Evolutionary conservation across 2,888 invertebrate species (phyloP).

Genomic region (Lutraria lutraria): DNA sequence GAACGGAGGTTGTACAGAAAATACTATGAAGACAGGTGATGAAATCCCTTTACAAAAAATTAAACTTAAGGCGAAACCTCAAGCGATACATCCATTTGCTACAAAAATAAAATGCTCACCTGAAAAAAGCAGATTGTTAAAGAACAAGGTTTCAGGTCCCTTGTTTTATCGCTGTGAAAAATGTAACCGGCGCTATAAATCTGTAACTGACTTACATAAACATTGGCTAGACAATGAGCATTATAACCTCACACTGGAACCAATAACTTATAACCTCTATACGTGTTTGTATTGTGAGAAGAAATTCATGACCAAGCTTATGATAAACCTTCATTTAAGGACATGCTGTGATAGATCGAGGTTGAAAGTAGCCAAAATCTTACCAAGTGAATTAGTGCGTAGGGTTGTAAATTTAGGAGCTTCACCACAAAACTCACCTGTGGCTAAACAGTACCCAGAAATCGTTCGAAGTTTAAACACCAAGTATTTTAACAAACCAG

Average conservation of each 20-base stretch:
- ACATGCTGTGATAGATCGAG: background rate
- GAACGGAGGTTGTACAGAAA: background rate
- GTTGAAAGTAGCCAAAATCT: background rate
- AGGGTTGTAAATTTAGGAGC: background rate
- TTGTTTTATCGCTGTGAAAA: constrained; percentile 14
- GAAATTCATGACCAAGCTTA: background rate
- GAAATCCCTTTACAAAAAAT: background rate
- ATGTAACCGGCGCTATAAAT: constrained; percentile 10
- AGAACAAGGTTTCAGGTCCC: background rate
- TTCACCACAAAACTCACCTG: background rate
- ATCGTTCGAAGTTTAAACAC: background rate
- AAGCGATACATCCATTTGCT: background rate
- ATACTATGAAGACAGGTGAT: background rate
- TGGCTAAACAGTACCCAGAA: background rate
- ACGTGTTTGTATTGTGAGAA: background rate
- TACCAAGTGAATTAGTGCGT: background rate
- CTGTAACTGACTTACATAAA: background rate
- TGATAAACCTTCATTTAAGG: background rate
- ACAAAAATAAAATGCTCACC: background rate
- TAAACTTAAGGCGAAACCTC: too few relatives aligned
- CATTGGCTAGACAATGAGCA: background rate
- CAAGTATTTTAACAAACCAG: background rate
- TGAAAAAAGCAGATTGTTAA: background rate
- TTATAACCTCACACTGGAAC: background rate
- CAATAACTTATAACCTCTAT: background rate